A percentile compares a stretch with the other conserved stretches of the same genome.
These are phyloP conservation scores for Procavia capensis DNA, from an alignment of 2,113 vertebrate genomes.

Conservation along the genomic window DNA sequence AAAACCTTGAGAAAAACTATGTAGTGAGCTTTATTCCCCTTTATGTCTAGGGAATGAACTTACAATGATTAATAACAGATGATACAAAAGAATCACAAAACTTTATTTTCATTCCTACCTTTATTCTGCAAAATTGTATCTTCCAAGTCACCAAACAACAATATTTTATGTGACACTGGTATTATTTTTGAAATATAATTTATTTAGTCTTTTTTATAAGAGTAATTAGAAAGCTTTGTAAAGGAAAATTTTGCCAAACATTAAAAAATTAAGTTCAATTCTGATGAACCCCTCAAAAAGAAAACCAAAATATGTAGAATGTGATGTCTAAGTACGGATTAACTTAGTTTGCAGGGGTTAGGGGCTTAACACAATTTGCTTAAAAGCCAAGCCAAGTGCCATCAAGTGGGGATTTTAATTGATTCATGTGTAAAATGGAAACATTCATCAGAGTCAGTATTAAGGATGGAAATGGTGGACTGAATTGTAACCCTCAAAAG, in stretches of 20 bases:
- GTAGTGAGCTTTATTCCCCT: background rate
- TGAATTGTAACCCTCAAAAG: background rate
- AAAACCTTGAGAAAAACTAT: background rate
- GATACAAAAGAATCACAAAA: background rate
- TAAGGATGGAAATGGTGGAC: background rate
- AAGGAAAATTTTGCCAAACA: slow-evolving; percentile 27
- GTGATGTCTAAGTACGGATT: slow-evolving; percentile 30
- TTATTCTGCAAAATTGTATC: background rate
- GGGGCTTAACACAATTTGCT: background rate
- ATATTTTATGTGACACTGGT: background rate
- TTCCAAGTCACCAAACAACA: background rate
- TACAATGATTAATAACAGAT: background rate
- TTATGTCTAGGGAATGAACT: background rate
- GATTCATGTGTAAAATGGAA: slow-evolving; percentile 50
- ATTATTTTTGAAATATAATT: slow-evolving; percentile 35
- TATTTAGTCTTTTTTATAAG: slow-evolving; percentile 46
- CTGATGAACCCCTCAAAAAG: slow-evolving; percentile 45
- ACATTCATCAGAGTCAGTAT: background rate
- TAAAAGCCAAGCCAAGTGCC: too few species aligned
- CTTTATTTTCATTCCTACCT: background rate
- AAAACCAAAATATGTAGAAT: background rate
- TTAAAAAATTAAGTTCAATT: slow-evolving; percentile 4
- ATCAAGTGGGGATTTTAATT: background rate
- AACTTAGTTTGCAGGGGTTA: background rate
- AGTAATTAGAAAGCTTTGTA: slow-evolving; percentile 38